These are phyloP conservation scores for Drosophila seclusa DNA, from an alignment of 2,888 invertebrate species.

Conservation along the genomic window DNA sequence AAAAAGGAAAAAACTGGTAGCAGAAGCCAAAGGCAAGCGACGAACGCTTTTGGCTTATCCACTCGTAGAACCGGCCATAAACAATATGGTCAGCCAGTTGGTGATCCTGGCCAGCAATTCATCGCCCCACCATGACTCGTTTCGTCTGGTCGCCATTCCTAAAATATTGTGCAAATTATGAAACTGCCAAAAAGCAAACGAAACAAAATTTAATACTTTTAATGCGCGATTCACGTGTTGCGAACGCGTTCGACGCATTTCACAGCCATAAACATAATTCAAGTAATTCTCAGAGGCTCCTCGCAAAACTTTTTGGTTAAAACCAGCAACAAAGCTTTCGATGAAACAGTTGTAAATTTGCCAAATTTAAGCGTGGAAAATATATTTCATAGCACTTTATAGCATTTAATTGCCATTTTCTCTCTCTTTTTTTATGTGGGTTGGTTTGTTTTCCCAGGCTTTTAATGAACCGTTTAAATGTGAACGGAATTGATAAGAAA, in stretches of 20 bases:
- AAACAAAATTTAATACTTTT: constrained; percentile 30
- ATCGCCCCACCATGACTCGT: not conserved
- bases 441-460: constrained; percentile 39
- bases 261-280: constrained; percentile 65
- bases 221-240: constrained; percentile 67
- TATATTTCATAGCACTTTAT: constrained; percentile 16
- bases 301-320: constrained; percentile 43
- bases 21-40: constrained; percentile 14
- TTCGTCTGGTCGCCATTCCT: constrained; percentile 16
- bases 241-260: constrained; percentile 54
- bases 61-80: constrained; percentile 52
- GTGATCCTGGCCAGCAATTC: constrained; percentile 39
- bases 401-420: constrained; percentile 44
- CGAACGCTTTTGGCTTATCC: constrained; percentile 59
- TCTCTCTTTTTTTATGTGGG: not conserved
- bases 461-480: constrained; percentile 51
- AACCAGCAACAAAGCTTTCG: constrained; percentile 22
- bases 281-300: constrained; percentile 46
- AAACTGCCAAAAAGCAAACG: constrained; percentile 32
- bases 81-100: constrained; percentile 59
- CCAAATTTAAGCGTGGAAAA: constrained; percentile 16
- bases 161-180: constrained; percentile 60
- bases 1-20: not conserved
- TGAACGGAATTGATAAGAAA: constrained; percentile 39
- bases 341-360: constrained; percentile 29